phyloP scores from a whole-genome alignment of 2,797 vertebrate genomes.

The Telmatherina bonti region DNA sequence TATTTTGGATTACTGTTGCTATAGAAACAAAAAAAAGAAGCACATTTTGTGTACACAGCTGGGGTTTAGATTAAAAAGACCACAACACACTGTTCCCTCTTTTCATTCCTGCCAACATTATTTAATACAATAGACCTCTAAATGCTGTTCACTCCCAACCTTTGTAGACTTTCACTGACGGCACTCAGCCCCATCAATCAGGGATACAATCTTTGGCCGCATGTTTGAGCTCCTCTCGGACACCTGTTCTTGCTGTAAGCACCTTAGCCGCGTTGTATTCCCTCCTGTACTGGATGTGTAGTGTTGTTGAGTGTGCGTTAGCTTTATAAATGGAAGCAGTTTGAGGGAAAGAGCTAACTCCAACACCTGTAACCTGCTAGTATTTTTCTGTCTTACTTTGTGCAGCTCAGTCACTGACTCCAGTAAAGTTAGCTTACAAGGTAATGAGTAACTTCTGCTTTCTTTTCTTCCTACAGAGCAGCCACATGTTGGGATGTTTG shows the following conservation, averaged over 20 bases:
- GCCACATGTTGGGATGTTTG: conserved; percentile 1
- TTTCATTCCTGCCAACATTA: neutral
- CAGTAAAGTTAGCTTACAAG: fast-evolving
- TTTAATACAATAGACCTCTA: neutral
- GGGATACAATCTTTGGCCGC: neutral
- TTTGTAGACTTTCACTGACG: neutral
- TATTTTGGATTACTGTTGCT: conserved; percentile 2
- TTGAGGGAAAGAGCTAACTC: neutral
- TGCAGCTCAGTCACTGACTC: neutral
- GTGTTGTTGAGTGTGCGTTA: neutral
- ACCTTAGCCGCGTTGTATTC: conserved; percentile 39
- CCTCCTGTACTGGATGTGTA: conserved; percentile 10
- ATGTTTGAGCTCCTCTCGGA: conserved; percentile 3
- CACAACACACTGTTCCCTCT: neutral
- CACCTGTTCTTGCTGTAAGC: conserved; percentile 23
- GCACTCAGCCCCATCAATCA: neutral
- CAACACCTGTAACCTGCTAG: neutral
- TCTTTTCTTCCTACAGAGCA: neutral
- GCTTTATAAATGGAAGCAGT: neutral
- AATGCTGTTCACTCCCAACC: neutral
- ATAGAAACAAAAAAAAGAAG: conserved; percentile 18
- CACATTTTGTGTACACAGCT: conserved; percentile 5
- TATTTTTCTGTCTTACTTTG: neutral
- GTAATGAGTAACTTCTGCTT: conserved; percentile 11
- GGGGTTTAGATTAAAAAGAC: neutral